Conservation (phyloP, 2,888 invertebrate genomes). For the Anagyrus pseudococci region DNA sequence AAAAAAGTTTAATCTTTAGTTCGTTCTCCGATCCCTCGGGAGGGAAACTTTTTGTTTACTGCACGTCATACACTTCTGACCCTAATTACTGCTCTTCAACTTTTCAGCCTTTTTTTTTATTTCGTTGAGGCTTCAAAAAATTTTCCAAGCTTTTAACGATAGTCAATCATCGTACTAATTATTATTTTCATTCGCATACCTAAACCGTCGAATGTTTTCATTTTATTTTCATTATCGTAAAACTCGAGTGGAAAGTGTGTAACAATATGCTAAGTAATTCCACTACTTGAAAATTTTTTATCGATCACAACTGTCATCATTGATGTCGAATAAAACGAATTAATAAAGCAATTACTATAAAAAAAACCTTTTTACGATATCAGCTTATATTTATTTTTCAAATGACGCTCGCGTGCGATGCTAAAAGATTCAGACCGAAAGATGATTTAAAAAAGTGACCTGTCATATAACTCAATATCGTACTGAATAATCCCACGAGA, state of each 20-base stretch:
- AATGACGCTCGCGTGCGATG: not conserved
- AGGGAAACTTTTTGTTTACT: conserved; percentile 33
- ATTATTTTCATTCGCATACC: no score
- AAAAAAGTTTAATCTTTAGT: no score
- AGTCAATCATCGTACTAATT: conserved; percentile 26
- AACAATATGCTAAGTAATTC: no score
- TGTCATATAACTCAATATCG: conserved; percentile 31
- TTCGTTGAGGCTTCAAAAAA: conserved; percentile 1
- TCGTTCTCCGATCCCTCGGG: not conserved
- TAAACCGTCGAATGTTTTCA: no score
- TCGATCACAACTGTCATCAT: no score
- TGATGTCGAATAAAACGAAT: no score
- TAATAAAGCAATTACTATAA: no score
- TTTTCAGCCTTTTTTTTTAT: conserved; percentile 13
- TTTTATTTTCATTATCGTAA: no score
- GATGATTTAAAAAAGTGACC: conserved; percentile 30
- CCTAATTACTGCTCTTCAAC: conserved; percentile 36
- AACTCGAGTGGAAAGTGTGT: no score
- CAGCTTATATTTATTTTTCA: no score
- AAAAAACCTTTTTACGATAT: no score
- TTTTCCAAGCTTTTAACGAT: conserved; percentile 4
- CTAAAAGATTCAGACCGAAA: conserved; percentile 28
- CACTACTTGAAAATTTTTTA: no score
- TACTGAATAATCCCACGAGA: conserved; percentile 36
- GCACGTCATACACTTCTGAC: conserved; percentile 28